Percentiles rank a stretch among this genome's conserved stretches.
Evolutionary conservation across 1,140 invertebrate genomes (phyloP).

Genomic region (Trypoxylus dichotomus): DNA sequence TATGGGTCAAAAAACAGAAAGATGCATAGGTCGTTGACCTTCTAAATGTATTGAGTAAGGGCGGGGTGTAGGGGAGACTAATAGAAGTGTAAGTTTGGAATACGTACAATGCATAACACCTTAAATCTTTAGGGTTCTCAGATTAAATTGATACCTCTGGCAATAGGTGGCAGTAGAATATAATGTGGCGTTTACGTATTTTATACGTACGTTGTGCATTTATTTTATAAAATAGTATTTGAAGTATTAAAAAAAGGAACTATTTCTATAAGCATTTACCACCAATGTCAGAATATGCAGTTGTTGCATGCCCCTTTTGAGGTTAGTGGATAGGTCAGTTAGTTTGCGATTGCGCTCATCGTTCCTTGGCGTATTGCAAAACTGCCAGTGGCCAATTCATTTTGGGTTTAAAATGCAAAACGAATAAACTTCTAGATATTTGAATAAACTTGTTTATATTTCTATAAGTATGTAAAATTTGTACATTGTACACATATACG

Average conservation of each 20-base stretch:
- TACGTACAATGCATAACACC: background rate
- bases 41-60: conserved; percentile 24
- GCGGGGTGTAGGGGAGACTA: conserved; percentile 26
- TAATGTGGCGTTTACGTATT: background rate
- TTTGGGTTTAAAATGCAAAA: no score
- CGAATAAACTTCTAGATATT: no score
- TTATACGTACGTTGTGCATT: background rate
- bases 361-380: no score
- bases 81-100: background rate
- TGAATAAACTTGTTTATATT: no score
- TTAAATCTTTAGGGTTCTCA: background rate
- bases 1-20: conserved; percentile 25
- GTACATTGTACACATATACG: no score
- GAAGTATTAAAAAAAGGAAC: no score
- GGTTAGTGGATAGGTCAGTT: background rate
- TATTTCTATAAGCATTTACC: no score
- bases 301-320: background rate
- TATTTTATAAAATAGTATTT: background rate
- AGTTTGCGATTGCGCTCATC: background rate
- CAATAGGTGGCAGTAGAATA: conserved; percentile 16
- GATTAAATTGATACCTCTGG: background rate
- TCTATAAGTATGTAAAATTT: no score
- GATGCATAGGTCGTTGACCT: conserved; percentile 25
- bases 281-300: no score
- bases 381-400: no score